phyloP scores from a whole-genome alignment of 2,797 vertebrate genomes.

The Paratrypauchen microcephalus region DNA sequence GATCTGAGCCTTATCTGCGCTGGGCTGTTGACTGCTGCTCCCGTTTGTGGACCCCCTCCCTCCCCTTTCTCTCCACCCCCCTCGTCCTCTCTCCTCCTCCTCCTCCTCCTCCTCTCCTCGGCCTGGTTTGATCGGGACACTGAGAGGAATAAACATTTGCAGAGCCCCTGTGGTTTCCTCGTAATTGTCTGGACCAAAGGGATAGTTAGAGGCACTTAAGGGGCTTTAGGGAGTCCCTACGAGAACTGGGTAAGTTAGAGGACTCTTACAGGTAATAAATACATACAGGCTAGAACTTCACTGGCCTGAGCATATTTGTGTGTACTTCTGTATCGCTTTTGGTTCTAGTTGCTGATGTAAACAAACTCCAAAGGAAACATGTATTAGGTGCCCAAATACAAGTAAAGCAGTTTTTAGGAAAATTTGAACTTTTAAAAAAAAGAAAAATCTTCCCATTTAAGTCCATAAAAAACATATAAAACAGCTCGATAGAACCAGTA shows the following conservation, averaged over 20 bases:
- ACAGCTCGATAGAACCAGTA: too few species aligned
- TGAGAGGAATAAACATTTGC: slow-evolving; percentile 36
- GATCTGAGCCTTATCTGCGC: slow-evolving; percentile 65
- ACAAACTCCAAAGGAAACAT: too few species aligned
- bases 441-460: too few species aligned
- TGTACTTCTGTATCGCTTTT: not conserved
- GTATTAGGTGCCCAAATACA: too few species aligned
- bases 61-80: slow-evolving; percentile 43
- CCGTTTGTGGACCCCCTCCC: slow-evolving; percentile 43
- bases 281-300: not conserved
- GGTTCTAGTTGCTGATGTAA: too few species aligned
- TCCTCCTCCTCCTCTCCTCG: slow-evolving; percentile 4
- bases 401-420: too few species aligned
- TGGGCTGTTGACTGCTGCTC: slow-evolving; percentile 58
- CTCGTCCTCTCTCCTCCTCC: slow-evolving; percentile 11
- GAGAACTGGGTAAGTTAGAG: slow-evolving; percentile 4
- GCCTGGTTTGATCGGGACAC: slow-evolving; percentile 31
- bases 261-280: not conserved
- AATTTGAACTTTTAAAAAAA: too few species aligned
- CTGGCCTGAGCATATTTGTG: not conserved
- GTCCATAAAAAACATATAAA: too few species aligned
- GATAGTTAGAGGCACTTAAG: slow-evolving; percentile 2
- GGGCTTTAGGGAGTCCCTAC: slow-evolving; percentile 3
- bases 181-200: slow-evolving; percentile 8
- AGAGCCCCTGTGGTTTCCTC: slow-evolving; percentile 21